Evolutionary conservation across 2,888 invertebrate species (phyloP).

Genomic region (Fragum whitleyi): DNA sequence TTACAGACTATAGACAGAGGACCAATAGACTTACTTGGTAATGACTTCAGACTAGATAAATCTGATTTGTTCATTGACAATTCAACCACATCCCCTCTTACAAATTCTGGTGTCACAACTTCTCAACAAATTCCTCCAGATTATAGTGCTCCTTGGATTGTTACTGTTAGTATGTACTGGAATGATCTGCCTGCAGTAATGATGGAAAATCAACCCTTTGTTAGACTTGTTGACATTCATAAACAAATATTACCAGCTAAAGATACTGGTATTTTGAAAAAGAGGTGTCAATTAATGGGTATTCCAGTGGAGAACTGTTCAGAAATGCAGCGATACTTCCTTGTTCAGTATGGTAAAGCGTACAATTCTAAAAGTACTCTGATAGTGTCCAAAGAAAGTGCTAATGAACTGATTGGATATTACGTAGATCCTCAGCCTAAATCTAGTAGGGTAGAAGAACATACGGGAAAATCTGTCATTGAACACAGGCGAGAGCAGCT

Average conservation of each 20-base stretch:
- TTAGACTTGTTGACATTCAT: constrained; percentile 84
- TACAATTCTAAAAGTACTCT: constrained; percentile 84
- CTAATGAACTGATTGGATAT: constrained; percentile 82
- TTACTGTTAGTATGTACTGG: constrained; percentile 84
- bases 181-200: constrained; percentile 84
- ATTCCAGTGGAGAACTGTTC: constrained; percentile 82
- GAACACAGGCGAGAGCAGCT: constrained; percentile 58
- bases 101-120: constrained; percentile 3
- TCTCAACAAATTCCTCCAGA: constrained; percentile 49
- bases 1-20: constrained; percentile 62
- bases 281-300: constrained; percentile 83
- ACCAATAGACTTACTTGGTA: constrained; percentile 67
- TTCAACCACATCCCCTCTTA: constrained; percentile 46
- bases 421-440: constrained; percentile 82
- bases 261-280: constrained; percentile 85
- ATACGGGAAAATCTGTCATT: constrained; percentile 51
- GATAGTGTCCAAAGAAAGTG: constrained; percentile 82
- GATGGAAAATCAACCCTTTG: constrained; percentile 81
- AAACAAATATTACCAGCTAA: constrained; percentile 85
- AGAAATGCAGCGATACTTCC: constrained; percentile 85
- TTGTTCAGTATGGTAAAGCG: constrained; percentile 84
- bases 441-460: constrained; percentile 39
- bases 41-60: constrained; percentile 66
- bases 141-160: constrained; percentile 79
- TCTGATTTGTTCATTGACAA: constrained; percentile 70